A percentile compares a stretch with the other conserved stretches of the same genome.
Evolutionary conservation across 2,888 invertebrate species (phyloP).

Genomic region (Phyllotreta striolata): DNA sequence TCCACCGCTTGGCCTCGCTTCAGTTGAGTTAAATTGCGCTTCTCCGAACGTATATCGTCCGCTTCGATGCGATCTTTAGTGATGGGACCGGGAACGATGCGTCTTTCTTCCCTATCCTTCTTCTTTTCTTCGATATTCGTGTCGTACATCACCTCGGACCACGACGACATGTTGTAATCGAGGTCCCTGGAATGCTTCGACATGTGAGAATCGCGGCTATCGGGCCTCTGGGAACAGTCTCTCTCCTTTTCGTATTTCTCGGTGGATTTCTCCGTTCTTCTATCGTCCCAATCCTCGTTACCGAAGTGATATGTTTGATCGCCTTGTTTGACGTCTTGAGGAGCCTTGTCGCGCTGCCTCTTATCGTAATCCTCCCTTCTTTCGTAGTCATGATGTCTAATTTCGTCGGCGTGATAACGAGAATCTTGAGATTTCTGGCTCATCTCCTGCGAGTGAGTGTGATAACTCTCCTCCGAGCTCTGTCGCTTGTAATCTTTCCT

Average conservation of each 20-base stretch:
- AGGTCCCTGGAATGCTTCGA: slow-evolving; percentile 63
- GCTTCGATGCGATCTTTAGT: slow-evolving; percentile 69
- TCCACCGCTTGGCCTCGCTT: slow-evolving; percentile 60
- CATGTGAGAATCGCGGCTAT: slow-evolving; percentile 66
- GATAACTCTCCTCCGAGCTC: slow-evolving; percentile 54
- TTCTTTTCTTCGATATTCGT: slow-evolving; percentile 56
- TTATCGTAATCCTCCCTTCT: slow-evolving; percentile 46
- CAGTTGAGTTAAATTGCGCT: slow-evolving; percentile 63
- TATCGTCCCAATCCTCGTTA: slow-evolving; percentile 53
- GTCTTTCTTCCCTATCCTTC: slow-evolving; percentile 56
- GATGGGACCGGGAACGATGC: slow-evolving; percentile 67
- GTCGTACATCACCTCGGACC: slow-evolving; percentile 62
- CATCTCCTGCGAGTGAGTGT: slow-evolving; percentile 47
- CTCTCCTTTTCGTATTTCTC: slow-evolving; percentile 55
- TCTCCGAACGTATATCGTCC: slow-evolving; percentile 64
- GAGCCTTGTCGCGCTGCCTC: slow-evolving; percentile 39
- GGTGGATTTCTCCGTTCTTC: slow-evolving; percentile 47
- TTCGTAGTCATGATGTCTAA: slow-evolving; percentile 58
- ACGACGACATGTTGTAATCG: slow-evolving; percentile 57
- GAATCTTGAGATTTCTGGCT: slow-evolving; percentile 43
- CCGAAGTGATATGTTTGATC: slow-evolving; percentile 26
- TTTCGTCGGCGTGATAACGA: slow-evolving; percentile 22
- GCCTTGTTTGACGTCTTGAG: slow-evolving; percentile 37
- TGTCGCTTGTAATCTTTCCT: slow-evolving; percentile 55
- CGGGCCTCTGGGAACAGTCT: slow-evolving; percentile 67